Percentiles rank a stretch among this genome's conserved stretches.
Evolutionary conservation across 2,888 invertebrate genomes (phyloP).

Genomic region (Pyrocoelia pectoralis): DNA sequence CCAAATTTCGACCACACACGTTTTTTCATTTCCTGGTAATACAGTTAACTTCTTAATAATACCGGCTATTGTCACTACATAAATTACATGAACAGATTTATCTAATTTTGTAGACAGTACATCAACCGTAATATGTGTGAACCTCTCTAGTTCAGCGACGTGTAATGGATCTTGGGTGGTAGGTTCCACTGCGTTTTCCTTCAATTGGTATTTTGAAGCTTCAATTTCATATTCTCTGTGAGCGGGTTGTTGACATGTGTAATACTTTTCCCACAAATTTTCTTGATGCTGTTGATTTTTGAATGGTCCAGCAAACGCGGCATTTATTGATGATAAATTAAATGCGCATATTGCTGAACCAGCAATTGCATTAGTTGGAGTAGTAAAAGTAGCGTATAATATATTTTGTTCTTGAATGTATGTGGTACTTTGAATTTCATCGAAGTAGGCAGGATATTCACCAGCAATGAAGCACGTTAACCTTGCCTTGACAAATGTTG

Average conservation of each 20-base stretch:
- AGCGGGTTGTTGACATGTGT: slow-evolving; percentile 64
- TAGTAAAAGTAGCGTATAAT: slow-evolving; percentile 86
- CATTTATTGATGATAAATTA: slow-evolving; percentile 81
- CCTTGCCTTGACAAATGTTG: slow-evolving; percentile 88
- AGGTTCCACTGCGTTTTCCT: slow-evolving; percentile 87
- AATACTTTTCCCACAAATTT: slow-evolving; percentile 79
- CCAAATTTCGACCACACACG: slow-evolving; percentile 89
- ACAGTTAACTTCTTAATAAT: slow-evolving; percentile 83
- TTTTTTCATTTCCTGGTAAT: slow-evolving; percentile 71
- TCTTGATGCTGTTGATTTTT: slow-evolving; percentile 81
- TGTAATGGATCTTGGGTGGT: slow-evolving; percentile 74
- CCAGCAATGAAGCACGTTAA: slow-evolving; percentile 85
- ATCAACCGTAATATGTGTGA: slow-evolving; percentile 84
- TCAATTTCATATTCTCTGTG: slow-evolving; percentile 61
- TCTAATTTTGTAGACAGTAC: slow-evolving; percentile 76
- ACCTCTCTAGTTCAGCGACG: slow-evolving; percentile 73
- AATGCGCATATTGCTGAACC: slow-evolving; percentile 94
- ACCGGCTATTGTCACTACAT: slow-evolving; percentile 79
- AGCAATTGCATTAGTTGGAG: slow-evolving; percentile 85
- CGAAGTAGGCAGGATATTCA: slow-evolving; percentile 86
- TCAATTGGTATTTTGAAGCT: slow-evolving; percentile 80
- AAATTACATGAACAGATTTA: slow-evolving; percentile 77
- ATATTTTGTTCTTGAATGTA: slow-evolving; percentile 80
- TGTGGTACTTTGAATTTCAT: slow-evolving; percentile 86
- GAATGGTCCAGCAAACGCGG: slow-evolving; percentile 85